These are phyloP conservation scores for Leucophenga maculata DNA, from an alignment of 2,888 invertebrate genomes.

Conservation along the genomic window DNA sequence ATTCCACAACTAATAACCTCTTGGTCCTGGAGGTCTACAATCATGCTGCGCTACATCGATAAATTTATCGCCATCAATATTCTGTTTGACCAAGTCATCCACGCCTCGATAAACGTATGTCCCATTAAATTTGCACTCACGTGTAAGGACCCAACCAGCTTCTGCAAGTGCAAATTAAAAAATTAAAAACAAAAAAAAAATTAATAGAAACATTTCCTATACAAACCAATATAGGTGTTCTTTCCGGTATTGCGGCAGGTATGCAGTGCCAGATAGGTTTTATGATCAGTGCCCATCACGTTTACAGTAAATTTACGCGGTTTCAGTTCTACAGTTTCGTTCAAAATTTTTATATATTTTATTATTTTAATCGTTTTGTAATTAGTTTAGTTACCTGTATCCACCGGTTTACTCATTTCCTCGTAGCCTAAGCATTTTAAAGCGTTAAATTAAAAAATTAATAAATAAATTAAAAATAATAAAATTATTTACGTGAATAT, in stretches of 20 bases:
- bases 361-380: background rate
- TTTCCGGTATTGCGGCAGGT: constrained; percentile 72
- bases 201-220: background rate
- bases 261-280: constrained; percentile 76
- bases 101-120: background rate
- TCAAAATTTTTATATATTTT: background rate
- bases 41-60: constrained; percentile 40
- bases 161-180: constrained; percentile 31
- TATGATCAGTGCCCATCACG: constrained; percentile 77
- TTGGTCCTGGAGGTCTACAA: too few relatives aligned
- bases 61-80: background rate
- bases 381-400: background rate
- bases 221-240: background rate
- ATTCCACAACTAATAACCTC: too few relatives aligned
- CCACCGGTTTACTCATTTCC: background rate
- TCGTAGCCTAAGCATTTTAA: constrained; percentile 1
- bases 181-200: constrained; percentile 11
- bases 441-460: constrained; percentile 13
- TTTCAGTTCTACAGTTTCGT: background rate
- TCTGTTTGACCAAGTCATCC: background rate
- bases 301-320: constrained; percentile 1
- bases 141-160: constrained; percentile 51
- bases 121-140: constrained; percentile 39
- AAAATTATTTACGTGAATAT: too few relatives aligned
- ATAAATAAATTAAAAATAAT: background rate